Evolutionary conservation across 2,113 vertebrate species (phyloP).

Genomic region (Calidris pygmaea): DNA sequence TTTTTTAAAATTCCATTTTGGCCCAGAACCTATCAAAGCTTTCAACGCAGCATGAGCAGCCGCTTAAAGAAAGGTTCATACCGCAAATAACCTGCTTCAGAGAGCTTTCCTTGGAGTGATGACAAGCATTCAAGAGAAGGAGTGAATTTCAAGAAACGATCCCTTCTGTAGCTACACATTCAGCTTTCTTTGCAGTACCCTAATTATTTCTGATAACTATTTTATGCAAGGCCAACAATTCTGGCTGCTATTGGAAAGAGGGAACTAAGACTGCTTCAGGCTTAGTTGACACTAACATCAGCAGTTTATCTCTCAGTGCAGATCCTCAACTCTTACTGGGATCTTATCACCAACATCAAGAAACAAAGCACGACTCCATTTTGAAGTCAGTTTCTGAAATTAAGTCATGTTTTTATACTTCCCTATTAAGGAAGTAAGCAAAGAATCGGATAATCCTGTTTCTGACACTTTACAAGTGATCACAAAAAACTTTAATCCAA

Average conservation of each 20-base stretch:
- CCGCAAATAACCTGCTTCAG: background rate
- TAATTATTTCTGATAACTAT: constrained; percentile 15
- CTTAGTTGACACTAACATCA: background rate
- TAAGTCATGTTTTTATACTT: background rate
- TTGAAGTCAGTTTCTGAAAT: background rate
- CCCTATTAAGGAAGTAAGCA: background rate
- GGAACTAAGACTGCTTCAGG: background rate
- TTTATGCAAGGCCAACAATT: constrained; percentile 20
- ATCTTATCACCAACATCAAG: background rate
- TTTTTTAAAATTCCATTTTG: background rate
- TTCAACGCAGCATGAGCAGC: background rate
- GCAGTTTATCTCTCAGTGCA: background rate
- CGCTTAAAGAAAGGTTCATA: background rate
- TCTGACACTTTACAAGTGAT: background rate
- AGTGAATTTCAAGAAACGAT: background rate
- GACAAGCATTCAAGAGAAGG: background rate
- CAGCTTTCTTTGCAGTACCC: background rate
- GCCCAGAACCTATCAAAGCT: background rate
- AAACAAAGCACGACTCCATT: background rate
- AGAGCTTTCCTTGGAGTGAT: background rate
- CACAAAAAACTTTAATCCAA: background rate
- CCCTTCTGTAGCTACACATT: background rate
- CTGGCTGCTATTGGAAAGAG: background rate
- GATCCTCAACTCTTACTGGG: background rate
- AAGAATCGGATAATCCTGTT: background rate